Percentiles rank a stretch among this genome's conserved stretches.
These are phyloP conservation scores for Cliona cf. orientalis DNA, from an alignment of 37 sponge, comb jelly and placozoan genomes.

Conservation along the genomic window DNA sequence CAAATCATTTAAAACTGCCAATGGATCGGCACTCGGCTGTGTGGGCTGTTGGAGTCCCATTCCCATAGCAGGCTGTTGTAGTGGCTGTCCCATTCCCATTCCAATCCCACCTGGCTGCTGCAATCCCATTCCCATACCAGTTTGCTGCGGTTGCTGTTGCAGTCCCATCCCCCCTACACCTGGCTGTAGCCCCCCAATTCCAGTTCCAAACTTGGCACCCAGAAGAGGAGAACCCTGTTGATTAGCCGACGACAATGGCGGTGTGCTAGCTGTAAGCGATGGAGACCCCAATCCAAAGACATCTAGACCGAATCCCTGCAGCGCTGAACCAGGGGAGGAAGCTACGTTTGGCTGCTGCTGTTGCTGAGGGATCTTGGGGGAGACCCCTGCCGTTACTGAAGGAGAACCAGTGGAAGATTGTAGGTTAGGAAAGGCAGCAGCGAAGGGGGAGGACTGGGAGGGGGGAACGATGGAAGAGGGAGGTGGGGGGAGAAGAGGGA, in stretches of 20 bases:
- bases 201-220: too few species aligned
- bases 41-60: background rate
- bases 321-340: too few species aligned
- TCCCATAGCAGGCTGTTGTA: background rate
- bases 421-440: background rate
- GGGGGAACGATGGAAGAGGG: conserved; percentile 9
- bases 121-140: background rate
- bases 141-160: background rate
- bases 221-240: too few species aligned
- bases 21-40: conserved; percentile 13
- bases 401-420: too few species aligned
- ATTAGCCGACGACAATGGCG: too few species aligned
- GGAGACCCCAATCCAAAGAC: too few species aligned
- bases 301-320: too few species aligned
- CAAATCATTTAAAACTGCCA: conserved; percentile 40
- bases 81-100: background rate
- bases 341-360: too few species aligned
- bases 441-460: background rate
- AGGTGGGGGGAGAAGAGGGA: background rate
- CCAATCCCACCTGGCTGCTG: background rate
- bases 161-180: background rate
- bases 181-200: background rate
- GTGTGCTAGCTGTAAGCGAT: too few species aligned
- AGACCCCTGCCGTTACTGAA: too few species aligned
- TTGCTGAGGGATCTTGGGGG: too few species aligned